Percentiles rank a stretch among this genome's conserved stretches.
Conservation (phyloP, 2,797 vertebrate genomes). For the Phoeniculus purpureus region DNA sequence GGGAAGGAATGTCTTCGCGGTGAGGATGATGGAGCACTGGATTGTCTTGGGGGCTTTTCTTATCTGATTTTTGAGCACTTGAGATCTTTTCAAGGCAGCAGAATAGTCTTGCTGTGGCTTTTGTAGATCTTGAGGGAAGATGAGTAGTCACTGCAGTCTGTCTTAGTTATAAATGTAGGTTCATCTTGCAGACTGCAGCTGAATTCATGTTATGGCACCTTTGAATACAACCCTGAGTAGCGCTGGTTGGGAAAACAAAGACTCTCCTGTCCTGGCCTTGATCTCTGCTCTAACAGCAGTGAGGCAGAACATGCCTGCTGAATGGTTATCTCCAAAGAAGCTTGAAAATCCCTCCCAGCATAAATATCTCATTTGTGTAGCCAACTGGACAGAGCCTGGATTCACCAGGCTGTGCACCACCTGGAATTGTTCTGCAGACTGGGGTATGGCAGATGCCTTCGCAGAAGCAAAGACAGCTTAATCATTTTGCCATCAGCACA, state of each 20-base stretch:
- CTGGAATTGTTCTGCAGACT: not conserved
- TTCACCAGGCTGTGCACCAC: slow-evolving; percentile 21
- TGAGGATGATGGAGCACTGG: too few species aligned
- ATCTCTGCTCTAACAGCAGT: not conserved
- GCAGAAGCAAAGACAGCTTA: not conserved
- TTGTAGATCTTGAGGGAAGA: not conserved
- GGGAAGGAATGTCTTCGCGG: too few species aligned
- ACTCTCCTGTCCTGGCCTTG: not conserved
- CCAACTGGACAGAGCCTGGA: not conserved
- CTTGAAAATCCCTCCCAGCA: slow-evolving; percentile 34
- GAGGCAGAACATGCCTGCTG: too few species aligned
- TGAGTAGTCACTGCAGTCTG: not conserved
- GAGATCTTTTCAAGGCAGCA: not conserved
- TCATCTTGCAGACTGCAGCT: not conserved
- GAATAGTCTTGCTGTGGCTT: not conserved
- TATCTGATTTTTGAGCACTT: not conserved
- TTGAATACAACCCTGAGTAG: not conserved
- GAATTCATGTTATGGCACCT: not conserved
- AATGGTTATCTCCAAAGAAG: not conserved
- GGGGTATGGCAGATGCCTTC: slow-evolving; percentile 29
- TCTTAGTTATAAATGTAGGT: not conserved
- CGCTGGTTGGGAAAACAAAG: not conserved
- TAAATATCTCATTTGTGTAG: slow-evolving; percentile 5
- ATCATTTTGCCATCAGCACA: slow-evolving; percentile 1
- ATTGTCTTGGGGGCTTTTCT: not conserved